Base-by-base conservation (phyloP, 2,113 vertebrate species). In the Romanogobio albipinnatus region DNA sequence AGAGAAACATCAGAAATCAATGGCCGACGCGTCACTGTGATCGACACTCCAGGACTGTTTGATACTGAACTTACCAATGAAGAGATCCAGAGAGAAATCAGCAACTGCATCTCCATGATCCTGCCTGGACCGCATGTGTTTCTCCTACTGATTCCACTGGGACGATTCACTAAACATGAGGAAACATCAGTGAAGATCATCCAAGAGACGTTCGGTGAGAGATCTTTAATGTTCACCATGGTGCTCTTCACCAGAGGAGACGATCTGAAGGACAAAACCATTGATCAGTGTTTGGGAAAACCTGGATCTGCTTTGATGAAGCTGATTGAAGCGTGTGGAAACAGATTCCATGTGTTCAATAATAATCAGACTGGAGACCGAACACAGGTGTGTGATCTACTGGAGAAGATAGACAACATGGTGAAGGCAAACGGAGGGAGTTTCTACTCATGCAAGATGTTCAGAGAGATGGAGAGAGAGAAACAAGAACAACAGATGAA, bases 181-280 rank as follows among this genome's bases (percentile, higher is more conserved):
- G 13, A 0, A 47, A 64, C 17, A 43, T 22, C 36, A n/a, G 68
- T 43, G 68, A 43, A 71, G 36, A 43, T 71, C 9, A 43, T 71
- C 68, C 14, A 33, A 29, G 29, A 66, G 14, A 33, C 62, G 1
- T 66, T 66, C 7, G 62, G 62, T 8, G 26, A 61, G n/a, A 61
- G 24, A 24, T 61, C 59, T 4, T 24, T 24, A 24, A 61, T 61
- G n/a, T 61, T 1, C 59, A 61, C 59, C n/a, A 61, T 61, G n/a
- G 59, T 61, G 59, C 59, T 61, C 59, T 61, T 61, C 59, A 61
- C n/a, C 59, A 61, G 59, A 61, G 59, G 59, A 24, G 59, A 61
- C 1, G 9, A 61, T 61, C 59, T 71, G 9, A 71, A 71, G 68
- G 0, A 71, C 9, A 71, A 45, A 71, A n/a, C 33, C 36, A 39